Evolutionary conservation across 2,113 vertebrate genomes (phyloP).

Genomic region (Passer montanus): DNA sequence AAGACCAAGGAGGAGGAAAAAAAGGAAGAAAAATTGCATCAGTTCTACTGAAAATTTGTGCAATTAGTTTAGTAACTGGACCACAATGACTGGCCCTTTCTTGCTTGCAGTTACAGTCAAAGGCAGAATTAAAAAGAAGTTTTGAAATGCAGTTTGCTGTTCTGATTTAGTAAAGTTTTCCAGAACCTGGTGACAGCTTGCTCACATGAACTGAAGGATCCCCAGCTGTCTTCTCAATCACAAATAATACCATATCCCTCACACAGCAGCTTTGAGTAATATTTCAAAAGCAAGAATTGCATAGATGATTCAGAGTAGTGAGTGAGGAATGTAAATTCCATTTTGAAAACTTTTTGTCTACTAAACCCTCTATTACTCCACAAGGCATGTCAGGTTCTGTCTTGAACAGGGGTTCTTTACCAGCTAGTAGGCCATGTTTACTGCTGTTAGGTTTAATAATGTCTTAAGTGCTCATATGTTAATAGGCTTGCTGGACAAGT

Average conservation of each 20-base stretch:
- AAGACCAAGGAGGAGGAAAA: neutral
- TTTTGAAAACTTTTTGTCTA: slow-evolving; percentile 22
- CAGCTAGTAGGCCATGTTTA: neutral
- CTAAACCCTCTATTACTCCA: neutral
- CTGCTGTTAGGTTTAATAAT: neutral
- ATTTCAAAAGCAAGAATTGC: slow-evolving; percentile 1
- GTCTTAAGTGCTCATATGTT: neutral
- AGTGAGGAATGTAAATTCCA: slow-evolving; percentile 10
- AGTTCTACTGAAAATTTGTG: slow-evolving; percentile 8
- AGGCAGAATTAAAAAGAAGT: neutral
- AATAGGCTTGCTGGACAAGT: neutral
- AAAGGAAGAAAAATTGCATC: slow-evolving; percentile 24
- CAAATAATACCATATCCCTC: neutral
- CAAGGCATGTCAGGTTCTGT: neutral
- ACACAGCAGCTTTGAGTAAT: neutral
- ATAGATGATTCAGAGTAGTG: slow-evolving; percentile 30
- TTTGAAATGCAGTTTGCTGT: slow-evolving; percentile 41
- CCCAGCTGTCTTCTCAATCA: neutral
- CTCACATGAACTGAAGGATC: neutral
- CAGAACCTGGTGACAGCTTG: slow-evolving; percentile 5
- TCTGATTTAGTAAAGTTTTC: slow-evolving; percentile 38
- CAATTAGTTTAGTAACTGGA: slow-evolving; percentile 58
- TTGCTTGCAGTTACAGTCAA: neutral
- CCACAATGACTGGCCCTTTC: neutral
- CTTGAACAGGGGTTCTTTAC: neutral